These are phyloP conservation scores for Argentina silus DNA, from an alignment of 2,797 vertebrate species.

Conservation along the genomic window DNA sequence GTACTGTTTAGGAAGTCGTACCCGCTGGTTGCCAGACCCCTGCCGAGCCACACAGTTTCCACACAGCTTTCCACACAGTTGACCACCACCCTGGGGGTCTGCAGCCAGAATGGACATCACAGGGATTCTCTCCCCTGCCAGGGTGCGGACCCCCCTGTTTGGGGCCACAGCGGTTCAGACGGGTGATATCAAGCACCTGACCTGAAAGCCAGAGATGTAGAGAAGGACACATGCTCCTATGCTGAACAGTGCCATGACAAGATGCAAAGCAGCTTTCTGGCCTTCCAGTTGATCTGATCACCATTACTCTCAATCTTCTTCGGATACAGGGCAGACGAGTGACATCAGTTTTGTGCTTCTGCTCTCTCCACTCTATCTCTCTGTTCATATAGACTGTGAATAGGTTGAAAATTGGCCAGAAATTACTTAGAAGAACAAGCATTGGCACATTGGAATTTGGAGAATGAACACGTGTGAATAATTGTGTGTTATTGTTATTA, in stretches of 20 bases:
- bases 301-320: constrained; percentile 3
- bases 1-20: constrained; percentile 76
- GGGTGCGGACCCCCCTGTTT: constrained; percentile 72
- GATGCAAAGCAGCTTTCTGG: constrained; percentile 13
- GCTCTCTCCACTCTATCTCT: constrained; percentile 7
- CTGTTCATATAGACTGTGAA: constrained; percentile 11
- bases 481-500: too few relatives aligned
- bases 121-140: constrained; percentile 68
- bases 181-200: constrained; percentile 77
- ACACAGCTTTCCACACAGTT: constrained; percentile 39
- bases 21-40: constrained; percentile 78
- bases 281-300: background rate
- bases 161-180: constrained; percentile 77
- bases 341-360: constrained; percentile 64
- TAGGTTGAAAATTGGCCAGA: too few relatives aligned
- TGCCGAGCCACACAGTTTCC: constrained; percentile 79
- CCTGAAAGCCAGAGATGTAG: constrained; percentile 6
- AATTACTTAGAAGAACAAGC: too few relatives aligned
- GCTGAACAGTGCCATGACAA: background rate
- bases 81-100: constrained; percentile 58
- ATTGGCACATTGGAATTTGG: too few relatives aligned
- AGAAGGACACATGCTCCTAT: constrained; percentile 3
- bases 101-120: constrained; percentile 82
- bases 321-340: constrained; percentile 64
- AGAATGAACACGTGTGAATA: too few relatives aligned